phyloP scores from a whole-genome alignment of 2,888 invertebrate species.

The Dicycla oo region DNA sequence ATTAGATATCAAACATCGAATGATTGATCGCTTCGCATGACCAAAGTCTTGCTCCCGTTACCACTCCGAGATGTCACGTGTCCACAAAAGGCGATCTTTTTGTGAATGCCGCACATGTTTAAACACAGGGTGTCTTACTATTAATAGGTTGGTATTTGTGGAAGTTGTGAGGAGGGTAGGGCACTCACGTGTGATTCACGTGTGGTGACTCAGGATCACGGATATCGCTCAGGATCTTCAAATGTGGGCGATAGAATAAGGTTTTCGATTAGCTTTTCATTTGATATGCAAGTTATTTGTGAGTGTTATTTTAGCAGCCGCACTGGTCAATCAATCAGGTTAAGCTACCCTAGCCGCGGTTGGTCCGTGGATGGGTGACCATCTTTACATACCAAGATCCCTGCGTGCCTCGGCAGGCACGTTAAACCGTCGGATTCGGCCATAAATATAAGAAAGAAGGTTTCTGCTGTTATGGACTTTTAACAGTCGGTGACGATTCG shows the following conservation, averaged over 20 bases:
- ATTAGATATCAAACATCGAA: constrained; percentile 47
- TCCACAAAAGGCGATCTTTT: constrained; percentile 8
- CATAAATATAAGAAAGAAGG: too few relatives aligned
- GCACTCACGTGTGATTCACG: constrained; percentile 29
- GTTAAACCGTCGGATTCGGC: too few relatives aligned
- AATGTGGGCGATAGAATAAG: not conserved
- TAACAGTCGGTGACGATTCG: too few relatives aligned
- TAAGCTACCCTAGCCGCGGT: too few relatives aligned
- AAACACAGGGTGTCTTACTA: not conserved
- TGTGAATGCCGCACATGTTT: constrained; percentile 1
- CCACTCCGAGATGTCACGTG: constrained; percentile 29
- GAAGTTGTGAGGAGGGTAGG: constrained; percentile 42
- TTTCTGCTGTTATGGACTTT: too few relatives aligned
- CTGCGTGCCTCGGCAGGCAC: too few relatives aligned
- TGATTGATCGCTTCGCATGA: constrained; percentile 47
- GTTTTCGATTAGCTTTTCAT: not conserved
- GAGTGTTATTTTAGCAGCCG: constrained; percentile 1
- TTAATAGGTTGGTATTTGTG: constrained; percentile 21
- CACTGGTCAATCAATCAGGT: too few relatives aligned
- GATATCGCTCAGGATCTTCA: not conserved
- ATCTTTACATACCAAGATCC: too few relatives aligned
- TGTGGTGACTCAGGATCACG: not conserved
- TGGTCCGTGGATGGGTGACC: too few relatives aligned
- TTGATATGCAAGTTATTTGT: not conserved
- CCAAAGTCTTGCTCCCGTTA: constrained; percentile 38